Conservation (phyloP, 2,797 vertebrate genomes). For the Periophthalmus magnuspinnatus region DNA sequence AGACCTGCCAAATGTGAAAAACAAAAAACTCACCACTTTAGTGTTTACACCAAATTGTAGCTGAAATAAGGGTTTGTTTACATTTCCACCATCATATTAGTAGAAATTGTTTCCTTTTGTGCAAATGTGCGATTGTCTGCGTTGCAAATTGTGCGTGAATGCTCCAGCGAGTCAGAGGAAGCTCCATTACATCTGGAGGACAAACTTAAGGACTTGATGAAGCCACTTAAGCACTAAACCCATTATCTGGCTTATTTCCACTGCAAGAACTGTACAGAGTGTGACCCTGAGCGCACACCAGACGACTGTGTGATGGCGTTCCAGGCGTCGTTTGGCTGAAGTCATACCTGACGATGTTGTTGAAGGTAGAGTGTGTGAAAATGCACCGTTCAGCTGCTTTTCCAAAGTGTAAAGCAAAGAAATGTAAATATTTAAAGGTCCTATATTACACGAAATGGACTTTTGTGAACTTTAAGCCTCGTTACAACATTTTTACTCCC, state of each 20-base stretch:
- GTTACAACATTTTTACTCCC: too few relatives aligned
- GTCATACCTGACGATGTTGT: background rate
- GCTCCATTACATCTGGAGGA: background rate
- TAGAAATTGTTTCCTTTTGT: background rate
- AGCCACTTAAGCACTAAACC: background rate
- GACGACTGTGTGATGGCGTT: background rate
- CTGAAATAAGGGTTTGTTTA: background rate
- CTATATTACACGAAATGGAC: too few relatives aligned
- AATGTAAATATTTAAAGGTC: too few relatives aligned
- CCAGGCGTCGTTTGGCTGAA: background rate
- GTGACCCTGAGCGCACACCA: background rate
- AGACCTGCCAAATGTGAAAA: conserved; percentile 16
- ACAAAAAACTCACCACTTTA: background rate
- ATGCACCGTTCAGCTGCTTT: too few relatives aligned
- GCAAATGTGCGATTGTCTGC: background rate
- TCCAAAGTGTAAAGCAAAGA: background rate
- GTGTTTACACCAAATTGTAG: conserved; percentile 15
- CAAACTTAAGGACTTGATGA: background rate
- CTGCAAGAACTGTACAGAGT: background rate
- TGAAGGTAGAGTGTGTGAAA: too few relatives aligned
- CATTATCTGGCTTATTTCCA: background rate
- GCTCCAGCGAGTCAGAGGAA: background rate
- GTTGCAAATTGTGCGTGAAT: background rate
- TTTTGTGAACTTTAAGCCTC: too few relatives aligned
- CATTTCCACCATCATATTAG: conserved; percentile 1